Conservation (phyloP, 92 coral and sea anemone genomes). For the Umimayanthus chanpuru region DNA sequence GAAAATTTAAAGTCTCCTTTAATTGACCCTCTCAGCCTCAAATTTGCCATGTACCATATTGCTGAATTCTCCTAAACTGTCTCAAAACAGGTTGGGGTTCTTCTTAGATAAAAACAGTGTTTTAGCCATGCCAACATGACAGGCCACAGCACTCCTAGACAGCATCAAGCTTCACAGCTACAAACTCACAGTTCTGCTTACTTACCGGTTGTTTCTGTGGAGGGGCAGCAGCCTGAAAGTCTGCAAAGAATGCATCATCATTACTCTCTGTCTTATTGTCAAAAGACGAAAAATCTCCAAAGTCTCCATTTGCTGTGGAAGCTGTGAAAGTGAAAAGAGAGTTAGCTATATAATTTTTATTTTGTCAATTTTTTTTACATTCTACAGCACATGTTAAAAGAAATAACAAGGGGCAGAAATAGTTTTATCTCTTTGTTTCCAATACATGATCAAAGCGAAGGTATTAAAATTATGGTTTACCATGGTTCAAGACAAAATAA, state of each 20-base stretch:
- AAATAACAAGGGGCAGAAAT: no score
- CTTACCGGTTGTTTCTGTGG: constrained; percentile 55
- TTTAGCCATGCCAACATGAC: no score
- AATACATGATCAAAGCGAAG: no score
- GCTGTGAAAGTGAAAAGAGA: constrained; percentile 44
- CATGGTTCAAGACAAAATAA: no score
- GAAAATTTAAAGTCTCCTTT: neutral
- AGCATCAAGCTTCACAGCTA: neutral
- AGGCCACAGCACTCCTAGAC: neutral
- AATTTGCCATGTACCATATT: no score
- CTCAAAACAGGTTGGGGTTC: no score
- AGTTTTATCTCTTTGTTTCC: no score
- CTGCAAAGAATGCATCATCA: constrained; percentile 67
- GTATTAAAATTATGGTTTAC: no score
- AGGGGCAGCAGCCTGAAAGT: constrained; percentile 51
- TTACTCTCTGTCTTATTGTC: constrained; percentile 58
- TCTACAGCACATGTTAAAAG: no score
- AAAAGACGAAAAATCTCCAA: constrained; percentile 93
- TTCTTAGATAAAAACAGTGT: no score
- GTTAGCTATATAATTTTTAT: neutral
- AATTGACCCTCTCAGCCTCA: no score
- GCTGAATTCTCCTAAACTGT: no score
- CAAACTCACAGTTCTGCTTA: neutral
- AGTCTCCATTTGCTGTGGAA: constrained; percentile 78
- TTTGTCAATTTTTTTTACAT: neutral